Percentiles rank a stretch among this genome's conserved stretches.
These are phyloP conservation scores for Tetramorium simillimum DNA, from an alignment of 1,140 invertebrate genomes.

Conservation along the genomic window DNA sequence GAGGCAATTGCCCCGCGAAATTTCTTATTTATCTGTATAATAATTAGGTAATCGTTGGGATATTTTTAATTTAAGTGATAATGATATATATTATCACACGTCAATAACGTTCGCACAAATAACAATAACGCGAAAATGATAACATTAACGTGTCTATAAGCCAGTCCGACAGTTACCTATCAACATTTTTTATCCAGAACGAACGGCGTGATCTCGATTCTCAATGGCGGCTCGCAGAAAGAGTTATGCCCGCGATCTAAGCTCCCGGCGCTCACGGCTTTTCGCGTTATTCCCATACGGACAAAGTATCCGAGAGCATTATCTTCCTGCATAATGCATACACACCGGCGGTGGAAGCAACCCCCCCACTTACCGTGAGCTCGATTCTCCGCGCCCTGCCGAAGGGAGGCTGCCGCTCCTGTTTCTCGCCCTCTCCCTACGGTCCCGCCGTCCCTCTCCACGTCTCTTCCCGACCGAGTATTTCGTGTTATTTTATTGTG, in stretches of 20 bases:
- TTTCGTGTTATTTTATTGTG: slow-evolving; percentile 85
- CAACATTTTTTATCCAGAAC: slow-evolving; percentile 34
- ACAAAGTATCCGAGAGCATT: slow-evolving; percentile 85
- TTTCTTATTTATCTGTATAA: not conserved
- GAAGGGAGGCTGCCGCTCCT: slow-evolving; percentile 33
- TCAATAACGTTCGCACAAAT: not conserved
- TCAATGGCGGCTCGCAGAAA: slow-evolving; percentile 59
- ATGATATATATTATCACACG: not conserved
- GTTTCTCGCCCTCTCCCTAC: slow-evolving; percentile 40
- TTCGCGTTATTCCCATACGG: slow-evolving; percentile 85
- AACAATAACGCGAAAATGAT: not conserved
- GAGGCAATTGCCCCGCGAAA: not conserved
- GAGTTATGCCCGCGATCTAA: slow-evolving; percentile 67
- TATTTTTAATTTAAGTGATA: not conserved
- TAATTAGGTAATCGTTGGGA: not conserved
- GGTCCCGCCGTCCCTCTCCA: slow-evolving; percentile 50
- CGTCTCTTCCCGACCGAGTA: slow-evolving; percentile 77
- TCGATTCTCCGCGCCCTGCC: slow-evolving; percentile 64
- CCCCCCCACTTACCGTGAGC: slow-evolving; percentile 66
- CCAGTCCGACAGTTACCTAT: slow-evolving; percentile 11
- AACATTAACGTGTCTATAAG: not conserved
- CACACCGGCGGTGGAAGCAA: slow-evolving; percentile 75
- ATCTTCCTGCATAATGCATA: slow-evolving; percentile 86
- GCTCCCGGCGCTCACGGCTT: slow-evolving; percentile 73
- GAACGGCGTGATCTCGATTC: slow-evolving; percentile 55